These are phyloP conservation scores for Pterocles orientalis DNA, from an alignment of 2,113 vertebrate genomes.

Conservation along the genomic window DNA sequence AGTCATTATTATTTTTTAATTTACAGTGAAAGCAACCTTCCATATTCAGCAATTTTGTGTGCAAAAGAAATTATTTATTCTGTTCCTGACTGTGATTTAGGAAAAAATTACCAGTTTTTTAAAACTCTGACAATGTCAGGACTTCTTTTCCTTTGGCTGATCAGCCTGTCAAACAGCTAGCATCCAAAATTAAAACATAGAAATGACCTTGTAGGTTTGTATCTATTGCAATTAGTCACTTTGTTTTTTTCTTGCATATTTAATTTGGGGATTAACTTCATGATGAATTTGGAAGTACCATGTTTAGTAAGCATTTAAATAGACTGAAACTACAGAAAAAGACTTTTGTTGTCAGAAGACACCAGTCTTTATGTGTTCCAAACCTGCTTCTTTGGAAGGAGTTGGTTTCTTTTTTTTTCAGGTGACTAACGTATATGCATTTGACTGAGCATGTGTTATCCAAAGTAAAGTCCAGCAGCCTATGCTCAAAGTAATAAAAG, in stretches of 20 bases:
- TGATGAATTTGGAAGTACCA: neutral
- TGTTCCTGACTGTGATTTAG: neutral
- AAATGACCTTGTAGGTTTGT: neutral
- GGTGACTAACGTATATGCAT: neutral
- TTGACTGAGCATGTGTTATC: neutral
- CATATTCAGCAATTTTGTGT: neutral
- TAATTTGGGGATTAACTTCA: neutral
- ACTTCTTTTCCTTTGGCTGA: neutral
- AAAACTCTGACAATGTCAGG: neutral
- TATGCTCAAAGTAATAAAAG: neutral
- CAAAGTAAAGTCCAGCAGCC: neutral
- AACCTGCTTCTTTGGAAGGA: neutral
- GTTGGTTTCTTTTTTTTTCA: neutral
- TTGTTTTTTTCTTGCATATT: neutral
- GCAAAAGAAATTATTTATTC: neutral
- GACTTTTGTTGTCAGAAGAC: neutral
- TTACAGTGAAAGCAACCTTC: neutral
- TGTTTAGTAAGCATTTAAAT: neutral
- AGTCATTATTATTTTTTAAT: neutral
- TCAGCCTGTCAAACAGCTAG: neutral
- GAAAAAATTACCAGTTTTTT: neutral
- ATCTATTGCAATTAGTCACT: neutral
- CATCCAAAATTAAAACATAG: neutral
- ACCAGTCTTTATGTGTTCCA: neutral
- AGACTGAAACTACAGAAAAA: neutral